Percentiles rank a stretch among this genome's conserved stretches.
phyloP scores from a whole-genome alignment of 1,140 invertebrate species.

The Ctenoplectra terminalis region DNA sequence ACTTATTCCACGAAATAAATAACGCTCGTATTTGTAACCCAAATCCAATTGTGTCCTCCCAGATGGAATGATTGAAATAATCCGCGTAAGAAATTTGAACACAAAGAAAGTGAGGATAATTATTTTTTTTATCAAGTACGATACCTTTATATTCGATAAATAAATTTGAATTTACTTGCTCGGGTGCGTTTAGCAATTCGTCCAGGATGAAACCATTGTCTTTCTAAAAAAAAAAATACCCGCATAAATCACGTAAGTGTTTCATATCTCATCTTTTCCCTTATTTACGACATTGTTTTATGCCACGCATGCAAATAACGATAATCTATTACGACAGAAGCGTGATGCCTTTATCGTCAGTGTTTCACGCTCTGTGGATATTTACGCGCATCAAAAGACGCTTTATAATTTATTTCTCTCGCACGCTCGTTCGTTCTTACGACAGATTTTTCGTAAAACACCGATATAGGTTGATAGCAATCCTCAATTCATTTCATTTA shows the following conservation, averaged over 20 bases:
- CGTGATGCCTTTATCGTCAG: not conserved
- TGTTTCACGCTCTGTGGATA: not conserved
- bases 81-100: too few species aligned
- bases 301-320: not conserved
- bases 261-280: not conserved
- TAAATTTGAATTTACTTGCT: too few species aligned
- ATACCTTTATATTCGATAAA: too few species aligned
- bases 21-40: not conserved
- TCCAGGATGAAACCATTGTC: not conserved
- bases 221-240: not conserved
- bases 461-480: not conserved
- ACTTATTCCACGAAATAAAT: not conserved
- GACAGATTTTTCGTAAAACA: not conserved
- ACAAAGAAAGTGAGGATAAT: too few species aligned
- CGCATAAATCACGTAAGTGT: too few species aligned
- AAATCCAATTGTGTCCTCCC: not conserved
- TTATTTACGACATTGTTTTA: conserved; percentile 1
- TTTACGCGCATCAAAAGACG: not conserved
- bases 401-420: not conserved
- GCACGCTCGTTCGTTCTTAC: not conserved
- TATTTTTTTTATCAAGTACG: too few species aligned
- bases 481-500: not conserved
- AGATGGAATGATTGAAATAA: too few species aligned
- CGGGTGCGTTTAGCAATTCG: not conserved
- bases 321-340: conserved; percentile 11